Evolutionary conservation across 2,113 vertebrate species (phyloP).

Genomic region (Spea bombifrons): DNA sequence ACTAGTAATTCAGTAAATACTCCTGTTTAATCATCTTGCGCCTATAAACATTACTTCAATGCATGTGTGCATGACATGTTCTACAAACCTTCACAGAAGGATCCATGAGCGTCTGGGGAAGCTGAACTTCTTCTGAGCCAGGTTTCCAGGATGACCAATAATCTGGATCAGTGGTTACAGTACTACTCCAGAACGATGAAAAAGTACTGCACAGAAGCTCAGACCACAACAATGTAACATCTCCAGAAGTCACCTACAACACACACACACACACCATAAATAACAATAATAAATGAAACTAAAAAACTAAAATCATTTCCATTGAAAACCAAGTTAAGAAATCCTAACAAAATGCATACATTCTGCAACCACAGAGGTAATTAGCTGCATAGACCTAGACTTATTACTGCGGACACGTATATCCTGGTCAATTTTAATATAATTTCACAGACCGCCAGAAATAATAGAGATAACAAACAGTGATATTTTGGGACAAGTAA

Average conservation of each 20-base stretch:
- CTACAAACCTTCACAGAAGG: constrained; percentile 63
- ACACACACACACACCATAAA: neutral
- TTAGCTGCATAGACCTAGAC: too few species aligned
- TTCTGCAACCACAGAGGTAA: too few species aligned
- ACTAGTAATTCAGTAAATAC: too few species aligned
- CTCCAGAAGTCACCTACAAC: constrained; percentile 69
- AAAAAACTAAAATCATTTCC: too few species aligned
- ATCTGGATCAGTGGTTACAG: constrained; percentile 77
- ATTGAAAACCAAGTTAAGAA: too few species aligned
- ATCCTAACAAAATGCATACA: too few species aligned
- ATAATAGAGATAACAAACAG: neutral
- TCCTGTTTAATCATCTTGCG: too few species aligned
- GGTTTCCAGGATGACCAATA: constrained; percentile 86
- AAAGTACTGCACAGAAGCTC: constrained; percentile 78
- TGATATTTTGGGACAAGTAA: neutral
- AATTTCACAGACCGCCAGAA: too few species aligned
- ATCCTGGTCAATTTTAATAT: too few species aligned
- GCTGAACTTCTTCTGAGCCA: constrained; percentile 54
- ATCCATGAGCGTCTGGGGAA: constrained; percentile 50
- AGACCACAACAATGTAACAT: constrained; percentile 76
- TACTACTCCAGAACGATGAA: constrained; percentile 80
- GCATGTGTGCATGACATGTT: neutral
- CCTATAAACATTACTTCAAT: too few species aligned
- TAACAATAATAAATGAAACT: neutral
- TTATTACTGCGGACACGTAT: too few species aligned